phyloP scores from a whole-genome alignment of 2,797 vertebrate species.

The Myotis myotis region DNA sequence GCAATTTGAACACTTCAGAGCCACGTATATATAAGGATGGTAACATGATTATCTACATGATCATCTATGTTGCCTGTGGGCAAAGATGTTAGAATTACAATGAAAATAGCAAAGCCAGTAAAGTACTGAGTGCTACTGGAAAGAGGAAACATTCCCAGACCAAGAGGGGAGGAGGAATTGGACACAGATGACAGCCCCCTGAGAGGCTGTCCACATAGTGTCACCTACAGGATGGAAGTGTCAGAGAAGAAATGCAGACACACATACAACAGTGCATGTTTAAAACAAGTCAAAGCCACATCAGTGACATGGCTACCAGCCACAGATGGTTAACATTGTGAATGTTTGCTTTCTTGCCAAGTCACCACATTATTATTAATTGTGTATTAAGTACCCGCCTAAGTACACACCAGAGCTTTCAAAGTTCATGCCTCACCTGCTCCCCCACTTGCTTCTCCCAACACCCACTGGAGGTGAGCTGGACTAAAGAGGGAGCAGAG shows the following conservation, averaged over 20 bases:
- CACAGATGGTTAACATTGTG: not conserved
- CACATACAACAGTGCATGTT: not conserved
- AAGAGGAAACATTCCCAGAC: not conserved
- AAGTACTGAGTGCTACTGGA: not conserved
- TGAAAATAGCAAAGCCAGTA: not conserved
- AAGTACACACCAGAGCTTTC: not conserved
- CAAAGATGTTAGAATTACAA: not conserved
- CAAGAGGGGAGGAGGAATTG: not conserved
- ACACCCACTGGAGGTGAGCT: not conserved
- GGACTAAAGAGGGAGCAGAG: not conserved
- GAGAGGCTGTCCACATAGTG: not conserved
- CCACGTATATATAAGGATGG: not conserved
- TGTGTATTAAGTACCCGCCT: not conserved
- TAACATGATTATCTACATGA: accelerated
- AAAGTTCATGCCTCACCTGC: not conserved
- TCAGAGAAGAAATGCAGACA: not conserved
- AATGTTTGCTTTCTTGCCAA: not conserved
- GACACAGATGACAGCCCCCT: not conserved
- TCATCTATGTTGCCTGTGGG: not conserved
- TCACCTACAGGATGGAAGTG: not conserved
- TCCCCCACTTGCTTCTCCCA: not conserved
- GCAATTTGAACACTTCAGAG: not conserved
- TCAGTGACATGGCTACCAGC: not conserved
- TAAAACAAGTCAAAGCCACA: not conserved
- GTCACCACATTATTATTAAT: not conserved